phyloP scores from a whole-genome alignment of 2,888 invertebrate species.

The Cheiracanthium punctorium region DNA sequence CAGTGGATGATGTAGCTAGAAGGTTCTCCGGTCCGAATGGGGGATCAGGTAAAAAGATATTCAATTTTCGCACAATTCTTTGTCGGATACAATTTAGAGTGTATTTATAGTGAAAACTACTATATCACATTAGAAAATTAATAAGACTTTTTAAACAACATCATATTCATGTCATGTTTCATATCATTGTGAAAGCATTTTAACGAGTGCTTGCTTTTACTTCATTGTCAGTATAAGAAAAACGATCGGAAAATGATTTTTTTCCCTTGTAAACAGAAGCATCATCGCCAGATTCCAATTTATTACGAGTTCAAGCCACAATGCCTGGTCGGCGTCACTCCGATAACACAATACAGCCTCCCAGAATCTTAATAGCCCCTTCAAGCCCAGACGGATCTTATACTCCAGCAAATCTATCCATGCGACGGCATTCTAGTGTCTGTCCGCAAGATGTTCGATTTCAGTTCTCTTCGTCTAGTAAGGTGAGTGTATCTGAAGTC shows the following conservation, averaged over 20 bases:
- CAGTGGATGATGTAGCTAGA: constrained; percentile 73
- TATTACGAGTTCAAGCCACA: constrained; percentile 87
- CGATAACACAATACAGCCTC: constrained; percentile 92
- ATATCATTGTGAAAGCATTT: too few species aligned
- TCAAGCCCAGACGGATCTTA: constrained; percentile 86
- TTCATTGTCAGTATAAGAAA: not conserved
- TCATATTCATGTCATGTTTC: too few species aligned
- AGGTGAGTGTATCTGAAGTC: not conserved
- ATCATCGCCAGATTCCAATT: constrained; percentile 89
- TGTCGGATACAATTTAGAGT: too few species aligned
- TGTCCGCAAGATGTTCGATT: constrained; percentile 85
- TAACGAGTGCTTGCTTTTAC: too few species aligned
- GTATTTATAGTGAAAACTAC: too few species aligned
- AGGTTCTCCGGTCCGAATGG: constrained; percentile 61
- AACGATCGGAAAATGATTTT: too few species aligned
- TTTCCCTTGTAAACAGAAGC: constrained; percentile 76
- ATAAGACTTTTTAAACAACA: not conserved
- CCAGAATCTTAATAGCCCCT: constrained; percentile 89
- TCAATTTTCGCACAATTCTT: not conserved
- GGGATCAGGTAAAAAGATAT: constrained; percentile 57
- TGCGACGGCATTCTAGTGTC: constrained; percentile 92
- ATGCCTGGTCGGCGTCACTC: constrained; percentile 91
- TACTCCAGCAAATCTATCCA: constrained; percentile 84
- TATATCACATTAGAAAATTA: not conserved
- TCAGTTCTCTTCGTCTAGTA: constrained; percentile 56